Conservation (phyloP, 2,113 vertebrate species). For the Cyanoramphus novaezelandiae region DNA sequence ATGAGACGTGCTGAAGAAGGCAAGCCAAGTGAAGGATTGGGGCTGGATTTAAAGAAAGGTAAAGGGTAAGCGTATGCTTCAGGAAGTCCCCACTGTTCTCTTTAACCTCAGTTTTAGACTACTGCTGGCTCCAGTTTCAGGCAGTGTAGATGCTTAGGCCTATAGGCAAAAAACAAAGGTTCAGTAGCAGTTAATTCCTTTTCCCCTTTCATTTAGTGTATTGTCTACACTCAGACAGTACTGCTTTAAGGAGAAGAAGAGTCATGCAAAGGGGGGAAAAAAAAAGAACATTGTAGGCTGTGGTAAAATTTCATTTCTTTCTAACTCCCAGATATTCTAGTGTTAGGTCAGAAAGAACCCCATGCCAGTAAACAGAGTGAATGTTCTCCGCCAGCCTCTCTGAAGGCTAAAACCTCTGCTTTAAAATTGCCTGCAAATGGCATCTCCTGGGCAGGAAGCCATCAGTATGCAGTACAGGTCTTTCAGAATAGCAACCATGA, state of each 20-base stretch:
- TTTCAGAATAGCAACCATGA: conserved; percentile 10
- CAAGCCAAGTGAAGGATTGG: conserved; percentile 35
- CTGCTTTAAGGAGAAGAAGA: not conserved
- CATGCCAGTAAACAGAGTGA: not conserved
- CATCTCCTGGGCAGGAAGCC: conserved; percentile 21
- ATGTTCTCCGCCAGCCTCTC: not conserved
- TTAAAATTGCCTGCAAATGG: not conserved
- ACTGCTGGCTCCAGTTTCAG: not conserved
- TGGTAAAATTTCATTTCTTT: not conserved
- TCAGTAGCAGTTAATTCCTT: not conserved
- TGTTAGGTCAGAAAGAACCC: not conserved
- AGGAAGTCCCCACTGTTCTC: not conserved
- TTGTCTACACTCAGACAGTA: not conserved
- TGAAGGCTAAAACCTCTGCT: not conserved
- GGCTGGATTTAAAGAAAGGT: conserved; percentile 24
- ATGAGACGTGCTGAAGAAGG: conserved; percentile 8
- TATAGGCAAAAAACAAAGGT: not conserved
- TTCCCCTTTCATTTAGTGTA: not conserved
- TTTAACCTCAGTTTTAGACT: not conserved
- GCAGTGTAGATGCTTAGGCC: not conserved
- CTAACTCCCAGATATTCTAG: not conserved
- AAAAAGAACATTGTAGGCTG: not conserved
- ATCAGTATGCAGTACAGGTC: not conserved
- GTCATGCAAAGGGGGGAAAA: not conserved
- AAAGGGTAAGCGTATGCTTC: not conserved